These are phyloP conservation scores for Gila robusta DNA, from an alignment of 2,797 vertebrate species.

Conservation along the genomic window DNA sequence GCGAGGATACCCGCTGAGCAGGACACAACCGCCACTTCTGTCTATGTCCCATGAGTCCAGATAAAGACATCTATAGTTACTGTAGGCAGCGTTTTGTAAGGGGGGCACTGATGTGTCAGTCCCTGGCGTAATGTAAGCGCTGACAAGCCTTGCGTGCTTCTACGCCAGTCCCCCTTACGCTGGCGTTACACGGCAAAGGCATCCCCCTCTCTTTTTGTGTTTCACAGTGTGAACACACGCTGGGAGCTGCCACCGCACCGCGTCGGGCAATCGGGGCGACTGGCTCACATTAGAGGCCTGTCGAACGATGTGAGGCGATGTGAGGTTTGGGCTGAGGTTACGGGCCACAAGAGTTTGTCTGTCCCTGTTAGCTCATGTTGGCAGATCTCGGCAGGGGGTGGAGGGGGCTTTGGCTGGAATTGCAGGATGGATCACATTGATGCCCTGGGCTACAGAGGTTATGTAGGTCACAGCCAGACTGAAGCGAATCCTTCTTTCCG, in stretches of 20 bases:
- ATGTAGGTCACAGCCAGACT: slow-evolving; percentile 82
- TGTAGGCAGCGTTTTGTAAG: slow-evolving; percentile 42
- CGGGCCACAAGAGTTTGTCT: slow-evolving; percentile 67
- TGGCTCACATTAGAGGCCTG: slow-evolving; percentile 61
- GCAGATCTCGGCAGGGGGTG: slow-evolving; percentile 62
- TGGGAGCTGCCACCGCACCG: slow-evolving; percentile 61
- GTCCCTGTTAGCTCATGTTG: slow-evolving; percentile 70
- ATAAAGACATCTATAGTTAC: slow-evolving; percentile 55
- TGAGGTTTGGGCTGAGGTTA: slow-evolving; percentile 63
- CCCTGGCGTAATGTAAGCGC: slow-evolving; percentile 38
- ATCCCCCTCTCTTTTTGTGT: slow-evolving; percentile 71
- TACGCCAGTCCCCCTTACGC: slow-evolving; percentile 1
- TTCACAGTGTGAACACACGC: slow-evolving; percentile 61
- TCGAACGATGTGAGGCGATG: slow-evolving; percentile 71
- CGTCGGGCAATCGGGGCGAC: slow-evolving; percentile 54
- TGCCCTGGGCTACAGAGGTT: slow-evolving; percentile 79
- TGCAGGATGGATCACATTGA: slow-evolving; percentile 70
- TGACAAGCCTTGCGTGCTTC: slow-evolving; percentile 63
- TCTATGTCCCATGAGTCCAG: slow-evolving; percentile 34
- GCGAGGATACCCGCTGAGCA: slow-evolving; percentile 56
- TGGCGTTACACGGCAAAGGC: slow-evolving; percentile 34
- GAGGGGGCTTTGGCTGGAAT: slow-evolving; percentile 53
- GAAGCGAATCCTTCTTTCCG: slow-evolving; percentile 75
- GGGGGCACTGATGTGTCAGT: slow-evolving; percentile 32
- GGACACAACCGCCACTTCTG: slow-evolving; percentile 67